phyloP scores from a whole-genome alignment of 2,113 vertebrate species.

The Rhipidura dahli region DNA sequence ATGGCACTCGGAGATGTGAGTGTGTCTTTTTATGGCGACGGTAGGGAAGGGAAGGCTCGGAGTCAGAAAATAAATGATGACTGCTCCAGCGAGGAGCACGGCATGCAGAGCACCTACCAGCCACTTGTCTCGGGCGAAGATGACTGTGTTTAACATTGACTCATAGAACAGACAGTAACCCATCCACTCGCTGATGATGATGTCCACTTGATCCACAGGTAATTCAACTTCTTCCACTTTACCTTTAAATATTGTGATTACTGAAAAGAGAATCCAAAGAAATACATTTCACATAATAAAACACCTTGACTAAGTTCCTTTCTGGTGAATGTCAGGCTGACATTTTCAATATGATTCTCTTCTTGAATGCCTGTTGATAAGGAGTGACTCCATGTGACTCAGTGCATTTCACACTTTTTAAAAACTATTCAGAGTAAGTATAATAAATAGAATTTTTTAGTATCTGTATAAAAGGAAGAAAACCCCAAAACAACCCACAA shows the following conservation, averaged over 20 bases:
- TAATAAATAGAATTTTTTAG: not conserved
- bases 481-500: not conserved
- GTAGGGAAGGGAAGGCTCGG: not conserved
- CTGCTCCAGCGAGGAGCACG: not conserved
- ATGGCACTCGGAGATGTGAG: not conserved
- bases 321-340: not conserved
- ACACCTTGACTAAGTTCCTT: not conserved
- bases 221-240: slow-evolving; percentile 98
- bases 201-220: slow-evolving; percentile 94
- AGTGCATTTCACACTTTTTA: not conserved
- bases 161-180: slow-evolving; percentile 98
- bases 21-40: not conserved
- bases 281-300: slow-evolving; percentile 52
- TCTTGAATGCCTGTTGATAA: not conserved
- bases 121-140: slow-evolving; percentile 98
- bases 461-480: not conserved
- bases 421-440: not conserved
- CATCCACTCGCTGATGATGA: slow-evolving; percentile 99
- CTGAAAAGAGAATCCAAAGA: slow-evolving; percentile 76
- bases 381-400: not conserved
- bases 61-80: not conserved
- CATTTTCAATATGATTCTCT: not conserved
- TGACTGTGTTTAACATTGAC: slow-evolving; percentile 98
- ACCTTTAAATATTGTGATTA: slow-evolving; percentile 97
- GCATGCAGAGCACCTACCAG: slow-evolving; percentile 80